These are phyloP conservation scores for Saimiri boliviensis DNA, from an alignment of 2,113 vertebrate species.

Conservation along the genomic window DNA sequence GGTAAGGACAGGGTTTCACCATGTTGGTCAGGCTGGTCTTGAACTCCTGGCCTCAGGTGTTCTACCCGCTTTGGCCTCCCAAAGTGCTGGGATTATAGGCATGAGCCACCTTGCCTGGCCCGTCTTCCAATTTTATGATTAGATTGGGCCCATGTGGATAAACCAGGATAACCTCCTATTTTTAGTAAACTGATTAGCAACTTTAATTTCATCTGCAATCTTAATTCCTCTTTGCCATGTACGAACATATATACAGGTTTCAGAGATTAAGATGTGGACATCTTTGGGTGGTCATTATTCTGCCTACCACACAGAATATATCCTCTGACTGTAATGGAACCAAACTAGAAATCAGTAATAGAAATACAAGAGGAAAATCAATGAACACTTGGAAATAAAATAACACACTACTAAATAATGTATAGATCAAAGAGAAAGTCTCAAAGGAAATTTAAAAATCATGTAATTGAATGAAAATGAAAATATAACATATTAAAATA, in stretches of 20 bases:
- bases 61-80: too few relatives aligned
- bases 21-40: too few relatives aligned
- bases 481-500: too few relatives aligned
- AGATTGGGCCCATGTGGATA: not conserved
- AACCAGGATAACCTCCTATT: not conserved
- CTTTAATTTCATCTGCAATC: not conserved
- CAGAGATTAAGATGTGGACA: not conserved
- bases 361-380: constrained; percentile 24
- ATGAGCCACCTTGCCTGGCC: too few relatives aligned
- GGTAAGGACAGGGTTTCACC: too few relatives aligned
- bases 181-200: not conserved
- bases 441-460: not conserved
- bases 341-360: not conserved
- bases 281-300: not conserved
- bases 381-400: not conserved
- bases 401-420: not conserved
- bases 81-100: too few relatives aligned
- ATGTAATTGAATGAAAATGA: not conserved
- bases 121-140: not conserved
- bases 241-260: not conserved
- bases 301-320: not conserved
- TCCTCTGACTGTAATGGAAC: not conserved
- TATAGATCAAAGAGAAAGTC: not conserved
- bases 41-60: too few relatives aligned
- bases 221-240: not conserved